Conservation (phyloP, 2,797 vertebrate genomes). For the Tympanoctomys barrerae region DNA sequence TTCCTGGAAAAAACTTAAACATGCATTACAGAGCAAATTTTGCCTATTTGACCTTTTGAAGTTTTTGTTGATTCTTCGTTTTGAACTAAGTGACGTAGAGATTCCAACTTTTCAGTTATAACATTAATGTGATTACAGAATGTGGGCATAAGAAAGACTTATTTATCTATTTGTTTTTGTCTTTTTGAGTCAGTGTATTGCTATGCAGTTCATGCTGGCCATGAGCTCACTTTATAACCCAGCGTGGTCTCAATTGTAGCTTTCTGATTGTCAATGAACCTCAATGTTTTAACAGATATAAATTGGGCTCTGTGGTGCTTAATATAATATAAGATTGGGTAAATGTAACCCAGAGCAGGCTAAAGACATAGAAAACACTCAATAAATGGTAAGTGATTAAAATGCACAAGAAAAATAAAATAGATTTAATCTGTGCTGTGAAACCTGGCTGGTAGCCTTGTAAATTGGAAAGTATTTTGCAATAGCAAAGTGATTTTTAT, state of each 20-base stretch:
- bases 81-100: background rate
- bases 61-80: conserved; percentile 21
- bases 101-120: background rate
- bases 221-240: too few species aligned
- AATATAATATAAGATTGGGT: background rate
- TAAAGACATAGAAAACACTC: background rate
- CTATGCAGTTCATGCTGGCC: too few species aligned
- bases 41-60: background rate
- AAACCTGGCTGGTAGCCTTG: background rate
- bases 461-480: background rate
- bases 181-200: too few species aligned
- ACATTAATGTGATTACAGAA: background rate
- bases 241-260: too few species aligned
- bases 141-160: background rate
- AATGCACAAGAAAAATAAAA: background rate
- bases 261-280: background rate
- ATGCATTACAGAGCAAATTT: background rate
- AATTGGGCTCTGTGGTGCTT: background rate
- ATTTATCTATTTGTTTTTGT: too few species aligned
- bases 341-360: background rate
- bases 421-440: background rate
- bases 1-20: background rate
- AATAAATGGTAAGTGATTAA: background rate
- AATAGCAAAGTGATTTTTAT: background rate
- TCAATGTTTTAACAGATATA: background rate